phyloP scores from a whole-genome alignment of 2,797 vertebrate species.

The Sebastes glaucus region DNA sequence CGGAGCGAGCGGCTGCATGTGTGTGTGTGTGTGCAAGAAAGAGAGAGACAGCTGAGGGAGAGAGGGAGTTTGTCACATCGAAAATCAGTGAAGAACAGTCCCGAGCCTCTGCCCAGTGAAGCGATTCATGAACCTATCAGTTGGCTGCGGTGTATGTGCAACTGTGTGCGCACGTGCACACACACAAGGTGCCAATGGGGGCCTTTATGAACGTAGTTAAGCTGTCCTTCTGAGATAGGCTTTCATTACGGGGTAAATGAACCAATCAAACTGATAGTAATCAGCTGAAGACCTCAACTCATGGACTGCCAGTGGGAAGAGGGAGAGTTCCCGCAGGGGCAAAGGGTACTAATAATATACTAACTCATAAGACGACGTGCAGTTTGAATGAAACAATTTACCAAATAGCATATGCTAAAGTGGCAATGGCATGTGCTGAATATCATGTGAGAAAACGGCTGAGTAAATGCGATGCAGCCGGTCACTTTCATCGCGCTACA shows the following conservation, averaged over 20 bases:
- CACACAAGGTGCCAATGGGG: conserved; percentile 38
- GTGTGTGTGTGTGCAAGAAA: not conserved
- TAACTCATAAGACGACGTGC: conserved; percentile 16
- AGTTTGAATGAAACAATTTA: conserved; percentile 27
- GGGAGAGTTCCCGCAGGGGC: conserved; percentile 35
- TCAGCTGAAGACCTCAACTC: conserved; percentile 53
- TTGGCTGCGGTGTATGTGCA: conserved; percentile 21
- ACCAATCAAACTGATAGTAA: conserved; percentile 71
- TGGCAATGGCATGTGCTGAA: conserved; percentile 19
- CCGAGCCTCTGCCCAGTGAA: conserved; percentile 50
- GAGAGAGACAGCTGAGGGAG: conserved; percentile 2
- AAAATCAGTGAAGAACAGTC: conserved; percentile 56
- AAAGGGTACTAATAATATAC: conserved; percentile 29
- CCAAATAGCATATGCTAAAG: conserved; percentile 30
- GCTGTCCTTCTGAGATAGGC: conserved; percentile 65
- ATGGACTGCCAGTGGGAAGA: conserved; percentile 39
- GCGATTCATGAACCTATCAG: conserved; percentile 71
- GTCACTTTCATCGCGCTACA: conserved; percentile 21
- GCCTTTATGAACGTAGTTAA: conserved; percentile 71
- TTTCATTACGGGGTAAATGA: conserved; percentile 74
- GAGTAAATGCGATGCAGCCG: not conserved
- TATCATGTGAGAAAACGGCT: not conserved
- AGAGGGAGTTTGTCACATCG: conserved; percentile 49
- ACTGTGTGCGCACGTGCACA: conserved; percentile 18
- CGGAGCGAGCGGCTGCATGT: not conserved